phyloP scores from a whole-genome alignment of 2,797 vertebrate species.

The Nyctibius grandis region DNA sequence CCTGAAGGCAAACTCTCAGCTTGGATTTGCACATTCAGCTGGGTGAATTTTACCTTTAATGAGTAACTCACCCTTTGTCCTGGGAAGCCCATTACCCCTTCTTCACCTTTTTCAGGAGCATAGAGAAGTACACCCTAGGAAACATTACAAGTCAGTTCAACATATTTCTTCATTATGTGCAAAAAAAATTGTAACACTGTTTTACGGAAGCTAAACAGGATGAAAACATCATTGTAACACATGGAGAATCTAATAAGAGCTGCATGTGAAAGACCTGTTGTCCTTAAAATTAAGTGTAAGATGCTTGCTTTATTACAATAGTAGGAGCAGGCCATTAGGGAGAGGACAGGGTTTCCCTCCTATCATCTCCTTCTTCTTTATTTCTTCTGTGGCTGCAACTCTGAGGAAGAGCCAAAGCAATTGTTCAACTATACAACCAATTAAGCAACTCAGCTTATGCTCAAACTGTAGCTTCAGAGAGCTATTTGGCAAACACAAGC shows the following conservation, averaged over 20 bases:
- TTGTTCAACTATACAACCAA: neutral
- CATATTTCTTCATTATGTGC: neutral
- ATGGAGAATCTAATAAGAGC: neutral
- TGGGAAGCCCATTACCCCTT: constrained; percentile 81
- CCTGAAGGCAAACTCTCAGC: neutral
- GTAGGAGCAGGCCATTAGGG: neutral
- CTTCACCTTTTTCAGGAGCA: constrained; percentile 80
- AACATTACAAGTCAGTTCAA: neutral
- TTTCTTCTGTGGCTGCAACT: neutral
- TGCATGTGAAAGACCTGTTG: constrained; percentile 1
- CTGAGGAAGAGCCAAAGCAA: neutral
- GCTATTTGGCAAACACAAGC: neutral
- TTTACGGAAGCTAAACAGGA: constrained; percentile 2
- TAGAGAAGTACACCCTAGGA: constrained; percentile 61
- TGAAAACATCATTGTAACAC: neutral
- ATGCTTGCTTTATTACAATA: neutral
- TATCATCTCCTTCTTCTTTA: neutral
- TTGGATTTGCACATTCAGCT: neutral
- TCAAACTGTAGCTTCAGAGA: neutral
- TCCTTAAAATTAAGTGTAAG: constrained; percentile 6
- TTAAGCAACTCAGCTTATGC: neutral
- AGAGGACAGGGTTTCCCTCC: neutral
- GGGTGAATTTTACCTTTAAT: neutral
- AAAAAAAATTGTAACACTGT: neutral
- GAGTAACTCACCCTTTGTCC: constrained; percentile 81